These are phyloP conservation scores for Labeo catla DNA, from an alignment of 2,113 vertebrate species.

Conservation along the genomic window DNA sequence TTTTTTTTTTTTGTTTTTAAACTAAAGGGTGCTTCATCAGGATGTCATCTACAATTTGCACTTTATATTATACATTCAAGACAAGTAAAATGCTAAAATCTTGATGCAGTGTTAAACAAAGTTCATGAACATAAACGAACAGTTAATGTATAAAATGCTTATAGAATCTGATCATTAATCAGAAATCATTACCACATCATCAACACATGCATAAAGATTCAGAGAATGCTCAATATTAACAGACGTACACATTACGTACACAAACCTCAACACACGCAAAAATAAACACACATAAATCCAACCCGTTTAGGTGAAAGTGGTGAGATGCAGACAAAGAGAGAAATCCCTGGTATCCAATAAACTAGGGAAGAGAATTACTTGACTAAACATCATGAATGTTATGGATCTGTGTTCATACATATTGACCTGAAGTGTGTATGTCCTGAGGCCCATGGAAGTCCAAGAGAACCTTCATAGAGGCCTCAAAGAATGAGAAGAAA, in stretches of 20 bases:
- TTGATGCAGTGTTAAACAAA: not conserved
- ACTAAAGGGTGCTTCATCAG: not conserved
- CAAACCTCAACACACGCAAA: not conserved
- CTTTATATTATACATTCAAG: not conserved
- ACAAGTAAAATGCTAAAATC: not conserved
- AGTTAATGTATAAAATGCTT: too few relatives aligned
- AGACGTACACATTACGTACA: not conserved
- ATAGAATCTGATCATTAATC: not conserved
- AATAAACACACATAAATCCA: not conserved
- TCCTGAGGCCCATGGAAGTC: conserved; percentile 4
- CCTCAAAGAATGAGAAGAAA: conserved; percentile 31
- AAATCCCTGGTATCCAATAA: not conserved
- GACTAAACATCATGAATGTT: not conserved
- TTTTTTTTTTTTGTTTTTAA: too few relatives aligned
- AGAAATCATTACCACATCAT: not conserved
- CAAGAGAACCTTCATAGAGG: not conserved
- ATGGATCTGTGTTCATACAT: not conserved
- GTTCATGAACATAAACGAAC: not conserved
- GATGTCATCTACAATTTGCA: not conserved
- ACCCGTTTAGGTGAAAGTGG: not conserved
- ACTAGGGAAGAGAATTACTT: not conserved
- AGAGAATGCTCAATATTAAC: not conserved
- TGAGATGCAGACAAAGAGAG: not conserved
- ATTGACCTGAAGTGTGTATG: conserved; percentile 15
- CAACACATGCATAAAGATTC: not conserved